Evolutionary conservation across 1,140 invertebrate genomes (phyloP), one percentile per base, ranked within the genome.

Genomic region (Venturia canescens): DNA sequence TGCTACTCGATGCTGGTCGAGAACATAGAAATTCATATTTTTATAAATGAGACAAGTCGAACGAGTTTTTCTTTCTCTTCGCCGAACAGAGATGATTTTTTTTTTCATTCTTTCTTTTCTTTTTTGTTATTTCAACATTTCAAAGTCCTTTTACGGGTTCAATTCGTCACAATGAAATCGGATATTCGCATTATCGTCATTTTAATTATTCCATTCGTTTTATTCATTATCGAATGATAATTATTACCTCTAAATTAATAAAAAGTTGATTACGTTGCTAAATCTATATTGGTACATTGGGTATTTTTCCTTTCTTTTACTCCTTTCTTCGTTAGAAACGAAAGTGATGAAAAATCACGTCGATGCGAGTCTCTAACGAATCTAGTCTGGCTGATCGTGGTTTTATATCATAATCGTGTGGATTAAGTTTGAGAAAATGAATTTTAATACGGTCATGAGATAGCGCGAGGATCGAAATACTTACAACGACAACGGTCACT

Each of bases 231-330:
- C 79, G 66, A 69, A n/a, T 69, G 29, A 69, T 77, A 81, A 83
- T 85, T 87, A 85, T 16, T 70, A 78, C 80, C 86, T 76, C 87
- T 88, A 89, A 78, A 82, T 87, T 90, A 89, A 86, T 88, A 87
- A 88, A 88, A 89, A 31, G 26, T 18, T 84, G 79, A 85, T 88
- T 87, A 88, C 72, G 86, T 83, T 81, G 82, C 85, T 87, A 87
- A 77, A 82, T 72, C 78, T 83, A 82, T 82, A 38, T 83, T 77
- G 53, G 15, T 69, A 77, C 16, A 77, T 77, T 77, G 53, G n/a
- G 23, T 75, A 31, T 75, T 75, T n/a, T 16, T 75, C 34, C 16
- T 60, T 44, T 21, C 16, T 60, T 77, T 77, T 77, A 13, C 60
- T 77, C 31, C 3, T 27, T 60, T 34, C 31, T 77, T 60, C 50